These are phyloP conservation scores for Prenolepis imparis DNA, from an alignment of 2,888 invertebrate genomes.

Conservation along the genomic window DNA sequence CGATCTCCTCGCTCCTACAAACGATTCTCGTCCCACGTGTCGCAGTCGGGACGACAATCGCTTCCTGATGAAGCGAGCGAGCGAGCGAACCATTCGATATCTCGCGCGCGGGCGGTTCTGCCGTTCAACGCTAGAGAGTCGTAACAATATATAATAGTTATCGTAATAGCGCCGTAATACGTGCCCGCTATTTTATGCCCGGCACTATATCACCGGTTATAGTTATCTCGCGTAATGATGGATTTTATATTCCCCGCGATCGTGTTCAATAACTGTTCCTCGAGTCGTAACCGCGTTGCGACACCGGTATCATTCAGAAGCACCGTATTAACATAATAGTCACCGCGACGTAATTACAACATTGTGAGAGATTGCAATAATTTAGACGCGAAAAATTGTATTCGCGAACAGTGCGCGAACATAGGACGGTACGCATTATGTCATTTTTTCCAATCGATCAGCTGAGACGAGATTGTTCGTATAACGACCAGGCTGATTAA, in stretches of 20 bases:
- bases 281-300: neutral
- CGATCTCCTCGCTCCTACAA: conserved; percentile 75
- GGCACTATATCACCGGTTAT: conserved; percentile 28
- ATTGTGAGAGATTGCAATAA: conserved; percentile 17
- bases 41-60: conserved; percentile 73
- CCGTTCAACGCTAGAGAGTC: conserved; percentile 1
- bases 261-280: conserved; percentile 30
- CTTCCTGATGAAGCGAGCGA: conserved; percentile 74
- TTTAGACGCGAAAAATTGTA: conserved; percentile 21
- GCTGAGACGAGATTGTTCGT: neutral
- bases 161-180: conserved; percentile 43
- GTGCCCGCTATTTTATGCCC: conserved; percentile 35
- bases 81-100: conserved; percentile 71
- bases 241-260: conserved; percentile 32
- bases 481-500: neutral
- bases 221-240: conserved; percentile 17
- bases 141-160: conserved; percentile 55
- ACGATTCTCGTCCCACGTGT: conserved; percentile 74
- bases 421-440: neutral
- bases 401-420: conserved; percentile 1
- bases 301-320: conserved; percentile 28
- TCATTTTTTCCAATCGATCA: neutral
- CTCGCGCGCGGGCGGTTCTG: conserved; percentile 15
- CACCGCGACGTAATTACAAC: conserved; percentile 14
- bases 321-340: conserved; percentile 26